Conservation (phyloP, 1,140 invertebrate genomes). For the Scaptomyza hsui region DNA sequence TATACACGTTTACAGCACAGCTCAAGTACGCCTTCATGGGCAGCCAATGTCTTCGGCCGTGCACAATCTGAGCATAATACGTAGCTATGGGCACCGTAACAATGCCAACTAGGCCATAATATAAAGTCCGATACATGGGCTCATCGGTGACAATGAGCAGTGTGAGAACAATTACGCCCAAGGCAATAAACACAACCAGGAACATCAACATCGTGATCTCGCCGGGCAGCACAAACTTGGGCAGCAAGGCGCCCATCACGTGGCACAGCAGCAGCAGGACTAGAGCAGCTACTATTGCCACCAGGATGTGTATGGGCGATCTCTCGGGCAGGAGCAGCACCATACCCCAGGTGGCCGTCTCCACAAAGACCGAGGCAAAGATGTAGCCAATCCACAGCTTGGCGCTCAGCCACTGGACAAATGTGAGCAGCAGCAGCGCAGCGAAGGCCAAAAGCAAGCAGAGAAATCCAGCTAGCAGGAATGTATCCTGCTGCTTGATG, state of each 20-base stretch:
- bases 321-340: constrained; percentile 13
- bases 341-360: constrained; percentile 3
- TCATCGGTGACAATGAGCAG: constrained; percentile 10
- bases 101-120: constrained; percentile 2
- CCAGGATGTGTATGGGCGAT: not conserved
- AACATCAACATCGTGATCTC: constrained; percentile 7
- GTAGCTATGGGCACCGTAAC: constrained; percentile 5
- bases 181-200: constrained; percentile 4
- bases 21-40: constrained; percentile 21
- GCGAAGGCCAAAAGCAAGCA: not conserved
- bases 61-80: constrained; percentile 35
- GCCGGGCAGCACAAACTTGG: constrained; percentile 29
- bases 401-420: not conserved
- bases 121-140: not conserved
- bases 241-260: constrained; percentile 28
- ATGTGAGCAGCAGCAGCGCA: constrained; percentile 6
- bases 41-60: constrained; percentile 22
- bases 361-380: constrained; percentile 21
- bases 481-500: not conserved
- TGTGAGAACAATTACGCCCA: not conserved
- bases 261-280: constrained; percentile 5
- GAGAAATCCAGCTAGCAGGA: constrained; percentile 22
- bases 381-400: constrained; percentile 5
- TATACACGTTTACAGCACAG: constrained; percentile 18
- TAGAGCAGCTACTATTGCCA: not conserved